Base-by-base conservation (phyloP, 2,888 invertebrate genomes). In the Aproaerema taeniolella region DNA sequence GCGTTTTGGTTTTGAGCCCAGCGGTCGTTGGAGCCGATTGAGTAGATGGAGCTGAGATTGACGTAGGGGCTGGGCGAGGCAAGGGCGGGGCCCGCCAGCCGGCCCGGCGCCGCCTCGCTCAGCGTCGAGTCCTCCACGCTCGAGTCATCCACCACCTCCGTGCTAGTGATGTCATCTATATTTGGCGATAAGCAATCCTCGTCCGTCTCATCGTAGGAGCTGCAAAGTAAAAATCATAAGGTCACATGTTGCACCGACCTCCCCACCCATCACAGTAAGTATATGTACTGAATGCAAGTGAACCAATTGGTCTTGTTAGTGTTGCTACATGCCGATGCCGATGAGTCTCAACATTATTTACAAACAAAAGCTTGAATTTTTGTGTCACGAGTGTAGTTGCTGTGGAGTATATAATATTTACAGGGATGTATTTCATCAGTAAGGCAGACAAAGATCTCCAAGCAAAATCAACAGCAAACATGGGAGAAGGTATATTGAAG, bases 171-270 rank as follows among this genome's bases (percentile, higher is more conserved):
- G 45, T 89, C 88, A 63, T 91, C 91, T 58, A 92, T 61, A 66
- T 91, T 91, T 49, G 91, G 91, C 45, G 92, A 91, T 47, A 92
- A 83, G 50, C 89, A 87, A 66, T 92, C 92, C 46, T 92, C 92
- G 53, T 89, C 90, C 30, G 89, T 89, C 71, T 91, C 90, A 90
- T 91, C 91, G 89, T 89, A 90, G 67, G 90, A 90, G 90, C 90
- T 91, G 88, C 31, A 89, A 78, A 52, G 31, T 32, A 12, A 42
- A n/a, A 26, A 34, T 25, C 36, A 32, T 11, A 29, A 3, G n/a
- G 6, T 26, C 3, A 9, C 26, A 26, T 5, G 8, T 26, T 5
- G n/a, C n/a, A 26, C 2, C 5, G 26, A 3, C n/a, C n/a, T n/a
- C 26, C n/a, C n/a, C 8, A 5, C 8, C 5, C 26, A 5, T n/a